Evolutionary conservation across 2,797 vertebrate genomes (phyloP).

Genomic region (Oreochromis mossambicus): DNA sequence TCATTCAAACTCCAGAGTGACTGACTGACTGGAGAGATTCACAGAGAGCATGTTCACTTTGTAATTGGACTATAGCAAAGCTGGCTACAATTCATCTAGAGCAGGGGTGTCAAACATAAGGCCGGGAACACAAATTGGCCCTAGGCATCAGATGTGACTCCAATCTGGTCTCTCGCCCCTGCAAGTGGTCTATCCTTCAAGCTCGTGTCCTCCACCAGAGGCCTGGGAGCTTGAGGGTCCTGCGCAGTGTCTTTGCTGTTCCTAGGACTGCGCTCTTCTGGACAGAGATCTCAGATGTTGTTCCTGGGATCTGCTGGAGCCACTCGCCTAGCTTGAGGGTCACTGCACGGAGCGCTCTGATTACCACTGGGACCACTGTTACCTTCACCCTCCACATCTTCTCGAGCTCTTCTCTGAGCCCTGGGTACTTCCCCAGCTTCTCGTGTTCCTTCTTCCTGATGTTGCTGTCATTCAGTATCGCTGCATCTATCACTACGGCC

Average conservation of each 20-base stretch:
- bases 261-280: not conserved
- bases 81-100: not conserved
- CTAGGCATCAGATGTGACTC: not conserved
- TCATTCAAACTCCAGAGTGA: not conserved
- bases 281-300: fast-evolving
- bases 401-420: not conserved
- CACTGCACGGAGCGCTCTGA: fast-evolving
- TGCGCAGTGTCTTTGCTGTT: fast-evolving
- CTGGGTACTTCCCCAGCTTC: fast-evolving
- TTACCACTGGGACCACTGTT: not conserved
- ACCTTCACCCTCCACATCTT: too few relatives aligned
- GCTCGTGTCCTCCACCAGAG: not conserved
- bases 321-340: not conserved
- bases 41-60: not conserved
- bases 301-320: not conserved
- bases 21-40: not conserved
- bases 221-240: not conserved
- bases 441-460: not conserved
- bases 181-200: not conserved
- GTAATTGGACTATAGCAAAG: not conserved
- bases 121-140: not conserved
- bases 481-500: fast-evolving
- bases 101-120: not conserved
- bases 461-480: not conserved
- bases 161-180: not conserved